phyloP scores from a whole-genome alignment of 1,140 invertebrate genomes.

The Formica exsecta region DNA sequence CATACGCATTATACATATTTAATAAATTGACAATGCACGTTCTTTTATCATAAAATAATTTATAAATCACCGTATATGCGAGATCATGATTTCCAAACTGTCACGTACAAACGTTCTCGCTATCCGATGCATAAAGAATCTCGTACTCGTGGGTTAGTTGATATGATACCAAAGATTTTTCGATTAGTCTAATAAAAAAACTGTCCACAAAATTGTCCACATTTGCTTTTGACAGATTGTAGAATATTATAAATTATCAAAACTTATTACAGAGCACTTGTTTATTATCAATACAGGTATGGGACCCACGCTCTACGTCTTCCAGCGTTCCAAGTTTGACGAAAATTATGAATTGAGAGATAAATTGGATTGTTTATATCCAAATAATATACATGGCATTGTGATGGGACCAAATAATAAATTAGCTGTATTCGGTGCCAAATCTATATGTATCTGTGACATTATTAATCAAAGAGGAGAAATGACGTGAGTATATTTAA shows the following conservation, averaged over 20 bases:
- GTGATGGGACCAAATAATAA: conserved; percentile 75
- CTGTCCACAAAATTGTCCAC: too few relatives aligned
- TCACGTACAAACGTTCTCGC: conserved; percentile 85
- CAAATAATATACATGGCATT: conserved; percentile 86
- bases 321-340: conserved; percentile 51
- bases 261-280: not conserved
- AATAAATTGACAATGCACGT: not conserved
- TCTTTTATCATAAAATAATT: not conserved
- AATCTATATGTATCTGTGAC: conserved; percentile 80
- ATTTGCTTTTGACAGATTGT: not conserved
- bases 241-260: not conserved
- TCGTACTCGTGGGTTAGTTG: conserved; percentile 83
- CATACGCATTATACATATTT: too few relatives aligned
- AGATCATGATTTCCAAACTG: conserved; percentile 74
- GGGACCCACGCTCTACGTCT: conserved; percentile 83
- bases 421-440: conserved; percentile 86
- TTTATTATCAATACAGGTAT: conserved; percentile 82
- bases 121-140: conserved; percentile 81
- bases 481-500: conserved; percentile 68
- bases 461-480: conserved; percentile 67
- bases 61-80: not conserved
- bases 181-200: too few relatives aligned
- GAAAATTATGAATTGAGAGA: conserved; percentile 74
- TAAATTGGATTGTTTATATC: conserved; percentile 82
- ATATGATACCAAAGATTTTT: too few relatives aligned